Conservation (phyloP, 2,113 vertebrate genomes). For the Corvus hawaiiensis region DNA sequence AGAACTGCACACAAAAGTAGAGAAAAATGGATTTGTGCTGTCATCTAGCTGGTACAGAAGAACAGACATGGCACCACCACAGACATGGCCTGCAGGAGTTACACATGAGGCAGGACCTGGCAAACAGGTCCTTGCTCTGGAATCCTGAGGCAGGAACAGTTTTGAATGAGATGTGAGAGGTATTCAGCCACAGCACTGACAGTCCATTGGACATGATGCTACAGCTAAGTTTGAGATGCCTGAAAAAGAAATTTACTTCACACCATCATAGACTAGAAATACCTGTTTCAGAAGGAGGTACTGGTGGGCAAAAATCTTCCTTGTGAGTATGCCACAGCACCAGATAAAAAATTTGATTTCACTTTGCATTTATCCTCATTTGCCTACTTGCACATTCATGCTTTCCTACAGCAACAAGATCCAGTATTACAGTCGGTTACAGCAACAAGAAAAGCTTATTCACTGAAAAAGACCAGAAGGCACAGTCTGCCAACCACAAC, state of each 20-base stretch:
- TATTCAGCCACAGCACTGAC: background rate
- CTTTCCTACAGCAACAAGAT: background rate
- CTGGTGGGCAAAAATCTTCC: background rate
- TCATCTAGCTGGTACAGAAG: background rate
- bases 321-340: background rate
- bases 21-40: background rate
- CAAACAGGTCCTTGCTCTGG: background rate
- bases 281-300: background rate
- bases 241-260: background rate
- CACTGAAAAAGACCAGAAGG: background rate
- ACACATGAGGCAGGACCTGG: background rate
- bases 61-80: background rate
- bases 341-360: background rate
- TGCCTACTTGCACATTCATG: background rate
- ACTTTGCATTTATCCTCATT: background rate
- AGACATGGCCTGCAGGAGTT: background rate
- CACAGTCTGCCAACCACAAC: background rate
- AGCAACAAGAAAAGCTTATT: background rate
- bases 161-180: background rate
- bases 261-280: background rate
- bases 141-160: background rate
- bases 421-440: background rate
- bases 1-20: background rate
- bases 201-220: background rate
- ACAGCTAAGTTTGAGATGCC: background rate